These are phyloP conservation scores for Hypena proboscidalis DNA, from an alignment of 2,888 invertebrate species.

Conservation along the genomic window DNA sequence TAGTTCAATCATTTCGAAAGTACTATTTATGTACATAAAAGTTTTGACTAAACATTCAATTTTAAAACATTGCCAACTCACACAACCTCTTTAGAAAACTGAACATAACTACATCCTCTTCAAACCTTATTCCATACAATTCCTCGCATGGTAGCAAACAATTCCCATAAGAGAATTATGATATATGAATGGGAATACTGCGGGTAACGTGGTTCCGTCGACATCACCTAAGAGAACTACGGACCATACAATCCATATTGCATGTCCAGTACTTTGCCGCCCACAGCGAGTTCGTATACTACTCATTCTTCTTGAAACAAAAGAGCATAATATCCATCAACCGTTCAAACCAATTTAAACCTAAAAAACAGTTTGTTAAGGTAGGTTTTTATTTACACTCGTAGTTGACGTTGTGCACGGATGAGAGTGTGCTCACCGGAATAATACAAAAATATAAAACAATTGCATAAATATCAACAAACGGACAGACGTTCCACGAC, in stretches of 20 bases:
- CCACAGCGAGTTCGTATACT: slow-evolving; percentile 68
- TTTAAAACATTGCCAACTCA: too few relatives aligned
- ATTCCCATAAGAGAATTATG: slow-evolving; percentile 45
- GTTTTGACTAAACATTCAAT: too few relatives aligned
- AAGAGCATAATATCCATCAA: slow-evolving; percentile 3
- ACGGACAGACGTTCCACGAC: slow-evolving; percentile 65
- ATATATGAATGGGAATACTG: slow-evolving; percentile 43
- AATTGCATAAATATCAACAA: slow-evolving; percentile 71
- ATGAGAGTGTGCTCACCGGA: slow-evolving; percentile 13
- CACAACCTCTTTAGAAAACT: too few relatives aligned
- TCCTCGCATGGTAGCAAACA: slow-evolving; percentile 30
- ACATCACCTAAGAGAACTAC: slow-evolving; percentile 43
- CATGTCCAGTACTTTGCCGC: slow-evolving; percentile 76
- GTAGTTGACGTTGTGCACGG: not conserved
- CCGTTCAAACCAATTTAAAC: slow-evolving; percentile 10
- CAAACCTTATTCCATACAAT: not conserved
- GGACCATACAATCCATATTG: slow-evolving; percentile 75
- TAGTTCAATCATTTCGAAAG: too few relatives aligned
- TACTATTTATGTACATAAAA: too few relatives aligned
- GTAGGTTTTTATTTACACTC: not conserved
- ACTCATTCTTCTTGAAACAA: slow-evolving; percentile 26
- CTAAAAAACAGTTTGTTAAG: slow-evolving; percentile 4
- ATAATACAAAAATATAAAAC: slow-evolving; percentile 76
- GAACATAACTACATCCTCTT: too few relatives aligned
- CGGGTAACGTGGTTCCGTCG: slow-evolving; percentile 34